Percentiles rank a stretch among this genome's conserved stretches.
Evolutionary conservation across 2,113 vertebrate genomes (phyloP).

Genomic region (Microtus richardsoni): DNA sequence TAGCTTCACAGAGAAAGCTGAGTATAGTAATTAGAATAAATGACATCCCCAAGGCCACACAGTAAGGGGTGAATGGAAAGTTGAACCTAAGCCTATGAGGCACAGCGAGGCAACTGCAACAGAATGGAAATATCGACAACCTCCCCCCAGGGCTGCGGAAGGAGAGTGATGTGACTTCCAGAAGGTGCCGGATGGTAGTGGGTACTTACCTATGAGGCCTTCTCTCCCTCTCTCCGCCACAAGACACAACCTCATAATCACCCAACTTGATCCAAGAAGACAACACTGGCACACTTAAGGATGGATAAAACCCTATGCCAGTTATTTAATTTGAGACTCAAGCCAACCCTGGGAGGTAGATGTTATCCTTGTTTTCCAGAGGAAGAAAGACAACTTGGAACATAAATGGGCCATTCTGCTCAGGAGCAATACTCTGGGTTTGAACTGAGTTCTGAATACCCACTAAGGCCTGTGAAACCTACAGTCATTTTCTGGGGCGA

Average conservation of each 20-base stretch:
- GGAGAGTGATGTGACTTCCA: not conserved
- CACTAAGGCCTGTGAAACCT: not conserved
- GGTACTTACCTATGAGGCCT: fast-evolving
- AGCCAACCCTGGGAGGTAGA: not conserved
- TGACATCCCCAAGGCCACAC: not conserved
- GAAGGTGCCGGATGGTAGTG: not conserved
- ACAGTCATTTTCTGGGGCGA: not conserved
- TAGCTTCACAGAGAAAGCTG: not conserved
- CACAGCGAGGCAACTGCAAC: not conserved
- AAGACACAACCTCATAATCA: not conserved
- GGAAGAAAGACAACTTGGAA: not conserved
- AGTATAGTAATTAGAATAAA: not conserved
- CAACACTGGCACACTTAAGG: fast-evolving
- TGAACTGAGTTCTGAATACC: not conserved
- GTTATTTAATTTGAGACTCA: not conserved
- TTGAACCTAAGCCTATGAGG: constrained; percentile 1
- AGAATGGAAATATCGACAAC: not conserved
- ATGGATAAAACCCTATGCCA: not conserved
- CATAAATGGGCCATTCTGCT: not conserved
- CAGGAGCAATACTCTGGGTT: not conserved
- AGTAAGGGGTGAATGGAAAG: not conserved
- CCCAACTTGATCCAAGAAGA: not conserved
- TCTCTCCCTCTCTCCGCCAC: not conserved
- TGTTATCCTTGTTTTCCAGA: not conserved
- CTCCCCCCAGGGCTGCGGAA: not conserved